Conservation (phyloP, 1,140 invertebrate species). For the Laodelphax striatellus region DNA sequence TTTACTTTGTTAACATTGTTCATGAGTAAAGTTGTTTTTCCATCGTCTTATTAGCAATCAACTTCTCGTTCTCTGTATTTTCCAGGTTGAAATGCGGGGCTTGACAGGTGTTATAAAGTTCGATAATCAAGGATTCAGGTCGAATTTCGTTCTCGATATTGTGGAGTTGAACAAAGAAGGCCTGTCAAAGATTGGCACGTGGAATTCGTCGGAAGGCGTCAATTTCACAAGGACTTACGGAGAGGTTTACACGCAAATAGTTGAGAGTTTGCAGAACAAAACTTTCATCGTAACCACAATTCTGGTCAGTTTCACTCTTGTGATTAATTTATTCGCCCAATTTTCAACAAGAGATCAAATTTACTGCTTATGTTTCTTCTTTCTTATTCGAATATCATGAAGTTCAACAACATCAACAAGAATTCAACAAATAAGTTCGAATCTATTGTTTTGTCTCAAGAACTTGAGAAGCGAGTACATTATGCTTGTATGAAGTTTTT, state of each 20-base stretch:
- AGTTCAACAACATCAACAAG: too few relatives aligned
- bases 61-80: conserved; percentile 9
- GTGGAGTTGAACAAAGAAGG: conserved; percentile 75
- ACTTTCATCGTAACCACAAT: conserved; percentile 86
- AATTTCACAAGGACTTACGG: conserved; percentile 82
- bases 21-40: too few relatives aligned
- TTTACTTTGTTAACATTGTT: too few relatives aligned
- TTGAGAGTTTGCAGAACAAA: conserved; percentile 82
- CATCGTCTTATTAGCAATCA: too few relatives aligned
- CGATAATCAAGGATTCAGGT: conserved; percentile 84
- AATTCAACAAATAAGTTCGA: too few relatives aligned
- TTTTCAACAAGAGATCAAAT: too few relatives aligned
- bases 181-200: conserved; percentile 71
- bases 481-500: too few relatives aligned
- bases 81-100: conserved; percentile 79
- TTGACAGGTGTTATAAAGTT: conserved; percentile 89
- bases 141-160: conserved; percentile 82
- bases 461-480: too few relatives aligned
- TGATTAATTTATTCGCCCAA: too few relatives aligned
- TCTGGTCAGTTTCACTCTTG: conserved; percentile 51
- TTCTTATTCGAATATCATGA: too few relatives aligned
- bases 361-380: too few relatives aligned
- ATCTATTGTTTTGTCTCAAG: too few relatives aligned
- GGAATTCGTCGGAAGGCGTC: conserved; percentile 77
- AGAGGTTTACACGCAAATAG: conserved; percentile 70